Base-by-base conservation (phyloP, 2,113 vertebrate species). In the Platysternon megacephalum region DNA sequence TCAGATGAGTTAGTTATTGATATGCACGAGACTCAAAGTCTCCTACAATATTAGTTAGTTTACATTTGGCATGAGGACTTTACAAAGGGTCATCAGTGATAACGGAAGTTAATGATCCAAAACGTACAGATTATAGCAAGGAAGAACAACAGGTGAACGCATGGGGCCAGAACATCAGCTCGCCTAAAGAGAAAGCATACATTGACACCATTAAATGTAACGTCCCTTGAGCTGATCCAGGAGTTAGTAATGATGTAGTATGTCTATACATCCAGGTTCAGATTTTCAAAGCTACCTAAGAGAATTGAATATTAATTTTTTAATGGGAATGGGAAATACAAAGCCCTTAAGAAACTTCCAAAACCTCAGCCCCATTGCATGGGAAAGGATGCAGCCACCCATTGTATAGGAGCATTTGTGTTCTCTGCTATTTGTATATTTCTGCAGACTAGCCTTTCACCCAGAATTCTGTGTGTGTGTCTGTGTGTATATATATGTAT, bases 221-320 rank as follows among this genome's bases (percentile, higher is more conserved):
- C 81, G 92, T 96, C 92, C 91, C 96, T 88, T 91, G 88, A 91
- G 72, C 85, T 74, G 79, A 48, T 95, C 84, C 52, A 86, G 90
- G 83, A 82, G 91, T 94, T 82, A 74, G 92, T 89, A 94, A 89
- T 94, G 65, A 81, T 1, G 81, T 82, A 82, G 90, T 80, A 95
- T 92, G 82, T 93, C 89, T 92, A 49, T 83, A 94, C 92, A 96
- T 94, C 94, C 94, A 97, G 11, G 0, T 65, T n/a, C 90, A 65
- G 78, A 89, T 92, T 92, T 91, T 74, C 90, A 88, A 53, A 93
- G 81, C 79, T 85, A 11, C 90, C 79, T 72, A 32, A 74, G 91
- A 88, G 79, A 95, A 29, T 22, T 4, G 46, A 91, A 72, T 39
- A 83, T 46, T 95, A 86, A 95, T 93, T 91, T 84, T 49, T 49